Percentiles rank a stretch among this genome's conserved stretches.
Evolutionary conservation across 2,888 invertebrate species (phyloP).

Genomic region (Ophonus ardosiacus): DNA sequence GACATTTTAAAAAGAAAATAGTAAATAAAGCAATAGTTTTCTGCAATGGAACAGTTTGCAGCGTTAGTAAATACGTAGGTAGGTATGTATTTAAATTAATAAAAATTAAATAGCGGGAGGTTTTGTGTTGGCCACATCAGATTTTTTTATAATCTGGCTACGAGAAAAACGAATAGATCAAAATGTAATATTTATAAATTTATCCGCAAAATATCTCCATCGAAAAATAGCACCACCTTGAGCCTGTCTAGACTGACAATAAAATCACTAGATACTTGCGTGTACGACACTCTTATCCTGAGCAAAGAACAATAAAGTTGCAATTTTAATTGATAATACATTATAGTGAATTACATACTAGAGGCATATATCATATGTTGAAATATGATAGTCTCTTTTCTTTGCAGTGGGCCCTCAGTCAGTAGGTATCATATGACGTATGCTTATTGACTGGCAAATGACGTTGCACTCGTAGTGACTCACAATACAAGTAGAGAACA

Average conservation of each 20-base stretch:
- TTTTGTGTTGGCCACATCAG: too few relatives aligned
- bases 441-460: background rate
- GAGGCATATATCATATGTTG: background rate
- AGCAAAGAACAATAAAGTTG: background rate
- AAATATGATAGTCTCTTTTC: background rate
- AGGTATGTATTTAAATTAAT: too few relatives aligned
- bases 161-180: too few relatives aligned
- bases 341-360: background rate
- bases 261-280: background rate
- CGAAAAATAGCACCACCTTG: too few relatives aligned
- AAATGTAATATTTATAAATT: too few relatives aligned
- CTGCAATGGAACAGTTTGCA: too few relatives aligned
- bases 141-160: too few relatives aligned
- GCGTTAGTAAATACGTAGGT: too few relatives aligned
- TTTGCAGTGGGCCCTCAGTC: background rate
- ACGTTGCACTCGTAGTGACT: background rate
- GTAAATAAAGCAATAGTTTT: too few relatives aligned
- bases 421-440: background rate
- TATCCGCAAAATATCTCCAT: too few relatives aligned
- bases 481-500: background rate
- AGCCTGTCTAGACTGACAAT: background rate
- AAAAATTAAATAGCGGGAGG: too few relatives aligned
- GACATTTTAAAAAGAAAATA: too few relatives aligned
- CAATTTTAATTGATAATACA: background rate
- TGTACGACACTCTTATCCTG: background rate